Evolutionary conservation across 2,888 invertebrate species (phyloP).

Genomic region (Siphlonurus alternatus): DNA sequence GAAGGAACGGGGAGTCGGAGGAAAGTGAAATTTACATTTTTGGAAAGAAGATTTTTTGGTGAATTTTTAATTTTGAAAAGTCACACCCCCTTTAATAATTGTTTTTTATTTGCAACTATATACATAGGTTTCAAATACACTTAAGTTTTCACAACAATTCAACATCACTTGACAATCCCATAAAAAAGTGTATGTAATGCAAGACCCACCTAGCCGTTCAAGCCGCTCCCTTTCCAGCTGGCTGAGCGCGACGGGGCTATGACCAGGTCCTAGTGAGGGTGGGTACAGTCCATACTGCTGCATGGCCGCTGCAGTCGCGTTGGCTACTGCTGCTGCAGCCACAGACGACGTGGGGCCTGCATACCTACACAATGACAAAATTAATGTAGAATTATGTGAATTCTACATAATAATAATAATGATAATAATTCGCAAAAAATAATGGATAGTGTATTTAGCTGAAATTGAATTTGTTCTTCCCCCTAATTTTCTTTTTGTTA

Average conservation of each 20-base stretch:
- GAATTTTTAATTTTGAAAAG: too few relatives aligned
- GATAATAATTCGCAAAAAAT: too few relatives aligned
- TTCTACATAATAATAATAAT: too few relatives aligned
- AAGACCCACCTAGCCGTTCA: constrained; percentile 59
- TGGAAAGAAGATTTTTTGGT: too few relatives aligned
- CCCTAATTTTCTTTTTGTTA: too few relatives aligned
- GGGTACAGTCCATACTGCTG: constrained; percentile 52
- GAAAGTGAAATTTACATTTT: too few relatives aligned
- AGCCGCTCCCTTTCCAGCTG: constrained; percentile 78
- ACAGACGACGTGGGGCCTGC: constrained; percentile 19
- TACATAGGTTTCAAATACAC: not conserved
- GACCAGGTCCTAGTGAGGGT: constrained; percentile 24
- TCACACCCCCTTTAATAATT: too few relatives aligned
- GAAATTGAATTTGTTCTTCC: too few relatives aligned
- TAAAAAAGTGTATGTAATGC: constrained; percentile 5
- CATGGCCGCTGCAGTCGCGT: constrained; percentile 23
- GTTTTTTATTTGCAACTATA: not conserved
- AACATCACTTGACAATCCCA: not conserved
- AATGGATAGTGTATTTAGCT: too few relatives aligned
- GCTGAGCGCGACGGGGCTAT: constrained; percentile 47
- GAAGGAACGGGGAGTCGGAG: too few relatives aligned
- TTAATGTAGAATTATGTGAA: too few relatives aligned
- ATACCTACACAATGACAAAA: constrained; percentile 15
- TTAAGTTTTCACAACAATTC: not conserved
- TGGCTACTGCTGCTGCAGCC: constrained; percentile 13